Percentiles rank a stretch among this genome's conserved stretches.
Evolutionary conservation across 64 coral and sea anemone species (phyloP).

Genomic region (Stichodactyla mertensii): DNA sequence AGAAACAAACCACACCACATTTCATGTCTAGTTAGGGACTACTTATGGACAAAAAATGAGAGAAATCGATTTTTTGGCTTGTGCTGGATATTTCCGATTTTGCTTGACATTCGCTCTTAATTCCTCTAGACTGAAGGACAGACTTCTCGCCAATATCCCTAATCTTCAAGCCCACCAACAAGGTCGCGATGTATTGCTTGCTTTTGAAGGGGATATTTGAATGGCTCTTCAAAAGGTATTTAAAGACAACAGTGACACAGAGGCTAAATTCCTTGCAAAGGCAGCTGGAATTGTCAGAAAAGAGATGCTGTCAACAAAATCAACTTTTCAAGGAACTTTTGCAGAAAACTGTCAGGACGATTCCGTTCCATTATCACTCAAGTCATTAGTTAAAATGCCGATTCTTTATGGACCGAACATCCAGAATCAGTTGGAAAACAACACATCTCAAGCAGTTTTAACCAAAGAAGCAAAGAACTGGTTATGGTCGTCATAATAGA

Average conservation of each 20-base stretch:
- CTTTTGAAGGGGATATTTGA: neutral
- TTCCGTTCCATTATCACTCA: constrained; percentile 20
- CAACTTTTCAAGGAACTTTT: constrained; percentile 27
- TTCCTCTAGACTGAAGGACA: constrained; percentile 6
- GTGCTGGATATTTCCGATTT: no score
- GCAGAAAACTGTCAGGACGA: constrained; percentile 15
- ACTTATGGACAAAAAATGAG: no score
- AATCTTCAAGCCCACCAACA: constrained; percentile 1
- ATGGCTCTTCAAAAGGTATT: constrained; percentile 1
- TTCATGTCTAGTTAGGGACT: no score
- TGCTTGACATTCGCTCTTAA: no score
- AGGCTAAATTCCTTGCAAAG: constrained; percentile 9
- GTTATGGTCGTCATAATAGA: constrained; percentile 23
- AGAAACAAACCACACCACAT: no score
- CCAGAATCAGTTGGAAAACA: neutral
- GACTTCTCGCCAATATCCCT: neutral
- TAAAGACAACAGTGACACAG: neutral
- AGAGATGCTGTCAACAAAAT: constrained; percentile 28
- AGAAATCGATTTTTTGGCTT: no score
- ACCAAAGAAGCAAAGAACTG: neutral
- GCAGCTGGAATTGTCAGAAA: constrained; percentile 9
- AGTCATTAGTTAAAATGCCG: constrained; percentile 36
- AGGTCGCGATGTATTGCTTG: neutral
- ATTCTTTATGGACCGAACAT: constrained; percentile 44
- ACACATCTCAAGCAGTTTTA: constrained; percentile 11